Conservation (phyloP, 2,113 vertebrate genomes). For the Tor tambroides region DNA sequence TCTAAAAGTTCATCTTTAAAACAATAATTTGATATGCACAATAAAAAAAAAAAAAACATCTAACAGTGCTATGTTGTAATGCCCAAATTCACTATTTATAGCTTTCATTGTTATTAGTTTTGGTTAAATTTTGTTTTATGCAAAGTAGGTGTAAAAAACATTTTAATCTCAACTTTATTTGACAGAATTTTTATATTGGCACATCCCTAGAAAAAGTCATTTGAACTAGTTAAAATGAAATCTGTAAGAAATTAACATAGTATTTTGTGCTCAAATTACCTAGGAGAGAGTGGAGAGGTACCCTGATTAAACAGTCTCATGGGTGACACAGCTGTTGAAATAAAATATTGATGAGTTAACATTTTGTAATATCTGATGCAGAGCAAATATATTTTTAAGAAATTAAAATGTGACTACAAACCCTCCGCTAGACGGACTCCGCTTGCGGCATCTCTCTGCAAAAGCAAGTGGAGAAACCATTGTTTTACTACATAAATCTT, state of each 20-base stretch:
- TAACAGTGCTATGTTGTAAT: too few species aligned
- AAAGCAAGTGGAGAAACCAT: background rate
- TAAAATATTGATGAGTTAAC: background rate
- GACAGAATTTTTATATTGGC: background rate
- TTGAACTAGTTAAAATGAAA: background rate
- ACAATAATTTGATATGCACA: too few species aligned
- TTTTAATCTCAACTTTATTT: background rate
- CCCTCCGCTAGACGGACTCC: background rate
- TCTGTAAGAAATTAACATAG: background rate
- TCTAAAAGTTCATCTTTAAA: background rate
- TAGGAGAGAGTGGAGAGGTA: background rate
- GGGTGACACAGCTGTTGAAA: conserved; percentile 40
- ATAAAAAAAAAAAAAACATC: too few species aligned
- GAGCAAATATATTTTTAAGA: background rate
- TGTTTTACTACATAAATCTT: background rate
- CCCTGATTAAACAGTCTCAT: conserved; percentile 26
- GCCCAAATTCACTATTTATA: too few species aligned
- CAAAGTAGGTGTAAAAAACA: too few species aligned
- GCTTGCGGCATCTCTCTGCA: conserved; percentile 41
- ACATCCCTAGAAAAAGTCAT: background rate
- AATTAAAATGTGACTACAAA: conserved; percentile 15
- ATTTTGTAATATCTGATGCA: background rate
- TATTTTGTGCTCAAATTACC: conserved; percentile 43
- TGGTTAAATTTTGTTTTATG: background rate
- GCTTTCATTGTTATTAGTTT: background rate